Evolutionary conservation across 2,888 invertebrate species (phyloP).

Genomic region (Ormyrus nitidulus): DNA sequence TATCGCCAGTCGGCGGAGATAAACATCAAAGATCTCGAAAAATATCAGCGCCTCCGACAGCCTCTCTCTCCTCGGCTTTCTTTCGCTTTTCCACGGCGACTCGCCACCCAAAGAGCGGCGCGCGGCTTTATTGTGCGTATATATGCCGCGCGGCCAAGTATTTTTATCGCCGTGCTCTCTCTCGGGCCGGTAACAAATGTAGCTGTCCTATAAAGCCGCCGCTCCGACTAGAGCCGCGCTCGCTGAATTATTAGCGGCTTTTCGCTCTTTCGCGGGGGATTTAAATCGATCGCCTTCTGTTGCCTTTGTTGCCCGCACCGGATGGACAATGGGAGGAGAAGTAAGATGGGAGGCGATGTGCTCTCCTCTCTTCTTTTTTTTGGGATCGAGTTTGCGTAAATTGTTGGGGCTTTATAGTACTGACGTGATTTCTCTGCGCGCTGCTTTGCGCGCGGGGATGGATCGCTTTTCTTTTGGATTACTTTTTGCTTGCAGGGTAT

Average conservation of each 20-base stretch:
- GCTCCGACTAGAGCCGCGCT: slow-evolving; percentile 47
- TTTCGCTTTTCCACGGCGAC: too few species aligned
- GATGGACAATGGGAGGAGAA: slow-evolving; percentile 16
- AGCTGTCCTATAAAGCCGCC: slow-evolving; percentile 45
- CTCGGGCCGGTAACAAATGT: slow-evolving; percentile 32
- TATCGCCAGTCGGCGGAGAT: too few species aligned
- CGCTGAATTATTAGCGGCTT: slow-evolving; percentile 27
- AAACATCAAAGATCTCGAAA: too few species aligned
- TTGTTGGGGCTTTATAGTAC: too few species aligned
- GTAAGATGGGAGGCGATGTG: neutral
- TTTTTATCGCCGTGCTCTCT: too few species aligned
- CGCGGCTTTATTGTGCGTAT: slow-evolving; percentile 1
- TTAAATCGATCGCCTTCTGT: slow-evolving; percentile 29
- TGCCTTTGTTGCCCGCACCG: neutral
- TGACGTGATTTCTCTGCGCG: too few species aligned
- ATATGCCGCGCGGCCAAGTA: neutral
- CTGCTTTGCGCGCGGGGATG: too few species aligned
- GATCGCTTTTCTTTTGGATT: neutral
- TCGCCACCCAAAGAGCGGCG: too few species aligned
- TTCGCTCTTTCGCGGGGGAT: slow-evolving; percentile 16
- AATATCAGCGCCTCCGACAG: too few species aligned
- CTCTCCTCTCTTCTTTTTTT: neutral
- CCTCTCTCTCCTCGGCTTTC: too few species aligned
- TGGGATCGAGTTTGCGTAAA: neutral
- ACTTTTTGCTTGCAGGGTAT: too few species aligned